Base-by-base conservation (phyloP, 2,888 invertebrate genomes). In the Phania funesta region DNA sequence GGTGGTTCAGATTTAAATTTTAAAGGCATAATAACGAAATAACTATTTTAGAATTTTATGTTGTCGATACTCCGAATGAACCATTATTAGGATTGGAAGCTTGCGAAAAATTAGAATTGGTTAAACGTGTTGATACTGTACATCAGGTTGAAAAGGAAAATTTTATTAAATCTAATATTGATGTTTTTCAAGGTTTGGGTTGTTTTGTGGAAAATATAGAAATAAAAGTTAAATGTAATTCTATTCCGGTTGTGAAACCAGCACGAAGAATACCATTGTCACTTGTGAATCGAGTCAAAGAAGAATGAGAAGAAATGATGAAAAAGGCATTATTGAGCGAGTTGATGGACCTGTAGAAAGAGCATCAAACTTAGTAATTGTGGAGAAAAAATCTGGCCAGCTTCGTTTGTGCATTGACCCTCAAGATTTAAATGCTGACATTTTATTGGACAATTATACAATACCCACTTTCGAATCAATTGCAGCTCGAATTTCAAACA, bases 381-480 rank as follows among this genome's bases (percentile, higher is more conserved):
- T 41, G 18, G 77, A 26, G 26, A 82, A 70, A n/a, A 62, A 70
- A 22, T 35, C 71, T 13, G 79, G 76, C 7, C 60, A 70, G 9
- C 62, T 83, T 50, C 73, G 80, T 8, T 60, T 84, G 18, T 85
- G 84, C 20, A 65, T 84, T 9, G 84, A 84, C 52, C 79, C 85
- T 13, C 52, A 81, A 65, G 38, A 83, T 65, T 18, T 81, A 1
- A 83, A 83, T 29, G 60, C 46, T 7, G 75, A 80, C 52, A 83
- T 80, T 44, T 22, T 74, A 11, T 11, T 22, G 26, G 71, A 80
- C 82, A 41, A 54, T 54, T 18, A 29, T 18, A 29, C 29, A 32
- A 54, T 54, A 29, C 54, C 54, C 2, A 16, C 54, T 2, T 50
- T 85, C 44, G 86, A 86, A 20, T 83, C 86, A 52, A 84, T 86